These are phyloP conservation scores for Gobio gobio DNA, from an alignment of 2,113 vertebrate species.

Conservation along the genomic window DNA sequence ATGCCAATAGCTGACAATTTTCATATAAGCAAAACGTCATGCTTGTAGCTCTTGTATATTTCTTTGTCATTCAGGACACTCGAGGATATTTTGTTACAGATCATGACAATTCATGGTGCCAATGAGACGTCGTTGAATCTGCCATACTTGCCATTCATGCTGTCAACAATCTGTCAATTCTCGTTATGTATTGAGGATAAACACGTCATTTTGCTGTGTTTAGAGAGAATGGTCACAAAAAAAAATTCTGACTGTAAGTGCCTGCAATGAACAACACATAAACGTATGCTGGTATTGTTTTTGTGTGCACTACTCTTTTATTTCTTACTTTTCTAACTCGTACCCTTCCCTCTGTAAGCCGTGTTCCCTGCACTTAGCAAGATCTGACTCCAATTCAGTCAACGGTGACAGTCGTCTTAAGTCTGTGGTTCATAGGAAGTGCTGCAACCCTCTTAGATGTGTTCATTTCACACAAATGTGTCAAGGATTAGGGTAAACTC, in stretches of 20 bases:
- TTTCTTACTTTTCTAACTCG: background rate
- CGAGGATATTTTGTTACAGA: background rate
- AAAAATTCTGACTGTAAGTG: background rate
- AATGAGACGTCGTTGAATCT: slow-evolving; percentile 9
- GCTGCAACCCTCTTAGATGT: slow-evolving; percentile 30
- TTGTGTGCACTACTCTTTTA: background rate
- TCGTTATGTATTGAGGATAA: background rate
- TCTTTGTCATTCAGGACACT: slow-evolving; percentile 11
- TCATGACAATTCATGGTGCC: slow-evolving; percentile 20
- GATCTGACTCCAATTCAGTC: slow-evolving; percentile 18
- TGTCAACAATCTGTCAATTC: background rate
- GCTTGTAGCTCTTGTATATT: background rate
- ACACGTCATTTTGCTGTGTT: background rate
- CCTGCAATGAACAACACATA: background rate
- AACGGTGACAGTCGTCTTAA: slow-evolving; percentile 27
- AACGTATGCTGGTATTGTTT: background rate
- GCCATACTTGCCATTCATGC: slow-evolving; percentile 12
- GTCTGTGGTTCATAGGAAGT: background rate
- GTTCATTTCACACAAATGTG: slow-evolving; percentile 44
- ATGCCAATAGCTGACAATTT: background rate
- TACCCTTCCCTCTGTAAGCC: background rate
- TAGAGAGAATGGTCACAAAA: background rate
- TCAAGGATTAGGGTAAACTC: slow-evolving; percentile 46
- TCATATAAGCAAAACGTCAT: background rate
- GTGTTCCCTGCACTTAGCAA: background rate